phyloP scores from a whole-genome alignment of 1,140 invertebrate genomes.

The Branchinecta lynchi region DNA sequence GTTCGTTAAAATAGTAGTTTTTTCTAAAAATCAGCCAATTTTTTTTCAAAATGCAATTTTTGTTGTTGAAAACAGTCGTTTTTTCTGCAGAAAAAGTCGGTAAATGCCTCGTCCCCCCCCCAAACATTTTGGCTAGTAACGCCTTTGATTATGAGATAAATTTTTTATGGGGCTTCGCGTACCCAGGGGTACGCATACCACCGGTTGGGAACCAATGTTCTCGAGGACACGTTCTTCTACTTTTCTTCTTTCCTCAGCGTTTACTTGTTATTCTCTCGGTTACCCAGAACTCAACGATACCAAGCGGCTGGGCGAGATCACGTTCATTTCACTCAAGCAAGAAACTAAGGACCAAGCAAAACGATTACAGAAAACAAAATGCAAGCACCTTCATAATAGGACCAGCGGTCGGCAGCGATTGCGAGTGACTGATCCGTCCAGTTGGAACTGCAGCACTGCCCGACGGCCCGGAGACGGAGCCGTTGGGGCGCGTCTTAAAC shows the following conservation, averaged over 20 bases:
- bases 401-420: constrained; percentile 48
- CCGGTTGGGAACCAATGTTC: too few species aligned
- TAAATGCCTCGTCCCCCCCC: too few species aligned
- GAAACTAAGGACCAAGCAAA: constrained; percentile 14
- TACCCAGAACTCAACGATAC: background rate
- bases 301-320: background rate
- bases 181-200: too few species aligned
- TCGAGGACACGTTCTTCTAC: too few species aligned
- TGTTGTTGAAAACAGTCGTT: too few species aligned
- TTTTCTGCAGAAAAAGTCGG: too few species aligned
- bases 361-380: constrained; percentile 27
- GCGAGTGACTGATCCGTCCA: constrained; percentile 35
- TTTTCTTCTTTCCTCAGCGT: background rate
- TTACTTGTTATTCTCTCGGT: background rate
- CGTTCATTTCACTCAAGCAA: constrained; percentile 13
- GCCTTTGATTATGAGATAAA: too few species aligned
- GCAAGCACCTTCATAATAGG: constrained; percentile 74
- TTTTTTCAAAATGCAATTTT: too few species aligned
- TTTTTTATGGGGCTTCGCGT: too few species aligned
- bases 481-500: constrained; percentile 63
- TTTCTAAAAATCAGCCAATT: too few species aligned
- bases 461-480: constrained; percentile 49
- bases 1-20: too few species aligned
- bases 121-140: too few species aligned
- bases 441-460: constrained; percentile 23